A percentile compares a stretch with the other conserved stretches of the same genome.
phyloP scores from a whole-genome alignment of 2,113 vertebrate species.

The Alexandromys fortis region DNA sequence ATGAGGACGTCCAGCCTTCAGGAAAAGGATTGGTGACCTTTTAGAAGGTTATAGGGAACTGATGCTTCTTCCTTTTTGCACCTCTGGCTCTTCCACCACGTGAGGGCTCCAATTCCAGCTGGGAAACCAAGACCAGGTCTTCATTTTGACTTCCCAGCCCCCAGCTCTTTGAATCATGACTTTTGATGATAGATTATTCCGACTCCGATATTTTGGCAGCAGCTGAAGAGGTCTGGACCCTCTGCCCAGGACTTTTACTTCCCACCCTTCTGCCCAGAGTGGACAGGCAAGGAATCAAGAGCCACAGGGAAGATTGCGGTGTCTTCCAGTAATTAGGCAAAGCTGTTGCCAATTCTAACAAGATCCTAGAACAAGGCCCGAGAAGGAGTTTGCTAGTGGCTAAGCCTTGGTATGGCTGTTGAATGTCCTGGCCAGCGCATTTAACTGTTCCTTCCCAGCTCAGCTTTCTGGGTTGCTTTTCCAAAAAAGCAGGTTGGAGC shows the following conservation, averaged over 20 bases:
- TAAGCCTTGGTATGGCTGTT: neutral
- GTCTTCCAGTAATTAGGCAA: neutral
- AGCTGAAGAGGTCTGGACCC: neutral
- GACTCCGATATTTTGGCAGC: neutral
- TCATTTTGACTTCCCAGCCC: neutral
- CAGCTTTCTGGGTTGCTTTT: neutral
- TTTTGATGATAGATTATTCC: neutral
- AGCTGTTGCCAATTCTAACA: neutral
- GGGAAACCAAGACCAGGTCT: neutral
- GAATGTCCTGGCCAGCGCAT: neutral
- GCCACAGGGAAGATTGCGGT: neutral
- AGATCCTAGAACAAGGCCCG: neutral
- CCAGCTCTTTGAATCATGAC: neutral
- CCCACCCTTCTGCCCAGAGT: neutral
- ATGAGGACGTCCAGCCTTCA: neutral
- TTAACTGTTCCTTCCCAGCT: neutral
- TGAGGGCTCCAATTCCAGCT: neutral
- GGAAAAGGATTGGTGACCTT: neutral
- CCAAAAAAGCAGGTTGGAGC: neutral
- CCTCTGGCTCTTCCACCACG: neutral
- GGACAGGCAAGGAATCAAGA: neutral
- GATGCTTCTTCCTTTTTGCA: neutral
- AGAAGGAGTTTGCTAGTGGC: neutral
- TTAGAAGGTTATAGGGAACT: neutral
- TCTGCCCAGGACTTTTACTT: neutral